Base-by-base conservation (phyloP, 2,113 vertebrate genomes). In the Melospiza georgiana region DNA sequence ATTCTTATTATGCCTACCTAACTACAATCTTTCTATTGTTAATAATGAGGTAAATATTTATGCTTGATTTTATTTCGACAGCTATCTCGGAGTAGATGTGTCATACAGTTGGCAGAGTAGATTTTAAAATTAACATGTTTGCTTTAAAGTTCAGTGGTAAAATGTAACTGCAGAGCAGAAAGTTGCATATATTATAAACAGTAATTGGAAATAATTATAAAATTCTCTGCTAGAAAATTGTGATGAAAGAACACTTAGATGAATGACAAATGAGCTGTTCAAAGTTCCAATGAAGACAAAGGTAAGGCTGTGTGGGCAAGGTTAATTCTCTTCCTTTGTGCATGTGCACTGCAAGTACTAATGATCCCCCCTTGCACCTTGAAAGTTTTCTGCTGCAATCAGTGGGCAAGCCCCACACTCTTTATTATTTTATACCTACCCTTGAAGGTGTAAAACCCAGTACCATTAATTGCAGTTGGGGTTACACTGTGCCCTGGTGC, bases 11-110 rank as follows among this genome's bases (percentile, higher is more conserved):
- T 84, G 89, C 95, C 93, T 96, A 91, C 76, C 76, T 91, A 91
- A 67, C 82, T 89, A 46, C 66, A 66, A 5, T 92, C 65, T 95
- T 95, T 95, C 94, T 96, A 95, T 97, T 97, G 95, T 95, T 96
- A 78, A 94, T 96, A 97, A 97, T 96, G 90, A 96, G 94, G 96
- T 95, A 98, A 97, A 97, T 94, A 97, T 97, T 96, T 97, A 94
- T 85, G 93, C 94, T 97, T 96, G 93, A 93, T 95, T 97, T 97
- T 98, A 90, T 69, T 97, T 97, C n/a, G 52, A 94, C 93, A 97
- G 92, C 76, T 97, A 84, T 96, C 95, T 97, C 2, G 1, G 95
- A 96, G 95, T 93, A 94, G 92, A 85, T 67, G 83, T 96, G 93
- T 89, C 86, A 86, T 51, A 39, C 35, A 44, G 80, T 69, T 95